Evolutionary conservation across 2,888 invertebrate species (phyloP).

Genomic region (Thereva nobilitata): DNA sequence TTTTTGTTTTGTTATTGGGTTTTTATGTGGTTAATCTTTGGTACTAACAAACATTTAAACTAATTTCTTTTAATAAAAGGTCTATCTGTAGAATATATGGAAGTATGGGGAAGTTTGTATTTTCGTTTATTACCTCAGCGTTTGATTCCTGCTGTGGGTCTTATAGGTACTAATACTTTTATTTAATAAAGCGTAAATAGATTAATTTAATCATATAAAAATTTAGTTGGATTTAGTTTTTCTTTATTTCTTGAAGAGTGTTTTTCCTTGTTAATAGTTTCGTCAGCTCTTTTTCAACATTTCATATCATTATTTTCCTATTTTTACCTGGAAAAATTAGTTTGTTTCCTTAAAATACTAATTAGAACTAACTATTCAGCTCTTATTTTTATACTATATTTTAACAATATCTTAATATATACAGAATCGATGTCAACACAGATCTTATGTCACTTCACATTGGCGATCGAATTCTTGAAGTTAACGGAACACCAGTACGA

Average conservation of each 20-base stretch:
- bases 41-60: neutral
- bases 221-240: neutral
- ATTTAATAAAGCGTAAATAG: slow-evolving; percentile 25
- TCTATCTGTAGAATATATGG: slow-evolving; percentile 69
- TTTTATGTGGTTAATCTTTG: slow-evolving; percentile 11
- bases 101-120: slow-evolving; percentile 70
- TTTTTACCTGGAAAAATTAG: too few species aligned
- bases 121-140: slow-evolving; percentile 71
- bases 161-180: slow-evolving; percentile 63
- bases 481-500: slow-evolving; percentile 86
- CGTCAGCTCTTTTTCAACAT: too few species aligned
- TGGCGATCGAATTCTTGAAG: slow-evolving; percentile 91
- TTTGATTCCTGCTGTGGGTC: slow-evolving; percentile 72
- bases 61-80: slow-evolving; percentile 51
- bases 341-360: too few species aligned
- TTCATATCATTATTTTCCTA: too few species aligned
- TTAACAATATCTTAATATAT: slow-evolving; percentile 41
- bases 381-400: too few species aligned
- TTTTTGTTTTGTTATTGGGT: slow-evolving; percentile 41
- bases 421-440: slow-evolving; percentile 78
- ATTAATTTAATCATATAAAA: neutral
- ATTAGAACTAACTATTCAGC: too few species aligned
- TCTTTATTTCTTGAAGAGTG: neutral
- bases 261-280: too few species aligned
- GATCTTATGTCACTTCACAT: slow-evolving; percentile 84